Conservation (phyloP, 2,888 invertebrate species). For the Platycheirus albimanus region DNA sequence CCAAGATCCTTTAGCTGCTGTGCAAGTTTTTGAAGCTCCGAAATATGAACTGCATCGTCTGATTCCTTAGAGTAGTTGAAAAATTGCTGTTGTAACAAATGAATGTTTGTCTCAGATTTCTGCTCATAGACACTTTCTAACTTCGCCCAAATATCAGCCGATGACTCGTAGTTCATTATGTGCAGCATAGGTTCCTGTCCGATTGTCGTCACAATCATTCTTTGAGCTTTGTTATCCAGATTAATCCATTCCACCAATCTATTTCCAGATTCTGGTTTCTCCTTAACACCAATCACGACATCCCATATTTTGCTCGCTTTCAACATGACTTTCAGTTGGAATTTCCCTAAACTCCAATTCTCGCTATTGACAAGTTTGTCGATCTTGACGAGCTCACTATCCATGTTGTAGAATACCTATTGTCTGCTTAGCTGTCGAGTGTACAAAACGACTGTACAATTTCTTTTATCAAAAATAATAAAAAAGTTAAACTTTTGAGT, state of each 20-base stretch:
- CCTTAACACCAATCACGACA: neutral
- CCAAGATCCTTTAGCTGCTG: constrained; percentile 68
- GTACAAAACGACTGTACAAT: no score
- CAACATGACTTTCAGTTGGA: constrained; percentile 26
- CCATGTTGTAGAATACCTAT: constrained; percentile 7
- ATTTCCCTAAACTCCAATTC: constrained; percentile 19
- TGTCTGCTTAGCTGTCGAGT: no score
- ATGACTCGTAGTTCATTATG: constrained; percentile 68
- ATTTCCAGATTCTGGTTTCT: constrained; percentile 1
- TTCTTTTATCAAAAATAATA: no score
- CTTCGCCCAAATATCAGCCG: constrained; percentile 66
- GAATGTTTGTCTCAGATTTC: constrained; percentile 77
- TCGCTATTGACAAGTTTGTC: constrained; percentile 16
- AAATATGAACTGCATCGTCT: constrained; percentile 64
- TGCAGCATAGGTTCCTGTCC: constrained; percentile 67
- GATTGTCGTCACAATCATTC: constrained; percentile 59
- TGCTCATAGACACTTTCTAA: constrained; percentile 77
- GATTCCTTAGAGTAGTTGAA: constrained; percentile 65
- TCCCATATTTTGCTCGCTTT: constrained; percentile 10
- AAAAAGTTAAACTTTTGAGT: neutral
- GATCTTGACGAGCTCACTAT: constrained; percentile 7
- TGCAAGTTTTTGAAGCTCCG: constrained; percentile 62
- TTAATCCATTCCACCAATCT: neutral
- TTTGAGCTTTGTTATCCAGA: constrained; percentile 37
- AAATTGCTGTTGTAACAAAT: constrained; percentile 78